Evolutionary conservation across 1,140 invertebrate species (phyloP), one percentile per base, ranked within the genome.

Genomic region (Euura lappo): DNA sequence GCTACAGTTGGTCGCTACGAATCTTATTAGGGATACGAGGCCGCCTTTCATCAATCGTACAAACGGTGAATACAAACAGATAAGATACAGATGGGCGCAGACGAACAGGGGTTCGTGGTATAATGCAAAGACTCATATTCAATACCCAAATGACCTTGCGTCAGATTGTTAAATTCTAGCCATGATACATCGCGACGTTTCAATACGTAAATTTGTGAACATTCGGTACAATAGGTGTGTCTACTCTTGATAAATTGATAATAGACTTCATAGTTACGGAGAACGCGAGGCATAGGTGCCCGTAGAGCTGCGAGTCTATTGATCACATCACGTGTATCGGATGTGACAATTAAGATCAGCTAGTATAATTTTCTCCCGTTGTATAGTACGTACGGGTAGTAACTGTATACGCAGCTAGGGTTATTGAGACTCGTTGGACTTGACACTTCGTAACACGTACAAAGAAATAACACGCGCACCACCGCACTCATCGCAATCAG

Each of bases 1-100:
- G 51, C 10, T 6, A 60, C 51, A 60, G 51, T 60, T 60, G 51
- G 51, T n/a, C 8, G 51, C 3, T 60, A 60, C 51, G 13, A 60
- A 60, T n/a, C 51, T 60, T 60, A 60, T 60, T 60, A 60, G 51
- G 51, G 51, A 11, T 60, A n/a, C 6, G 51, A n/a, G 51, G 51
- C 2, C 28, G 28, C 28, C 51, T 60, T 60, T 60, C 51, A 60
- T 60, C 51, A 60, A 60, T 60, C 51, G 51, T 60, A 5, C 3
- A 60, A 60, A 60, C 51, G 5, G 51, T 28, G 28, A 28, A 28
- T 28, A 28, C 28, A 60, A 60, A 6, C 51, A 60, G 8, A 60
- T 11, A 60, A 2, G 51, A 60, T 6, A 60, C 4, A n/a, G 3
- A 60, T 60, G 3, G 51, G 51, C 2, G 2, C n/a, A n/a, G n/a